phyloP scores from a whole-genome alignment of 2,888 invertebrate genomes.

The Yponomeuta malinellus region DNA sequence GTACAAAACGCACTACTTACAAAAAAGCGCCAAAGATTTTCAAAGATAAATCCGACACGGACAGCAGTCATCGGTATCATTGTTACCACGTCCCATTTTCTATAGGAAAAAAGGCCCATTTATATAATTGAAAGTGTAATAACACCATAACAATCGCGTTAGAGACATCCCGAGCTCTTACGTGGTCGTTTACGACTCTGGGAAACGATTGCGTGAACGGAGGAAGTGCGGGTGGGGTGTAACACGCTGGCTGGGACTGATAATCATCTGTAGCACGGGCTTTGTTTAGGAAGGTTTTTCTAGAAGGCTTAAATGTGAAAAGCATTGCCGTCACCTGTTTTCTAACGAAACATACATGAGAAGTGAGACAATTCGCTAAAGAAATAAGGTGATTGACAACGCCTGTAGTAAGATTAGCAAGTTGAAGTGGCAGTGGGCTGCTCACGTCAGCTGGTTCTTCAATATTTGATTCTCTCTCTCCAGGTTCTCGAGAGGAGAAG shows the following conservation, averaged over 20 bases:
- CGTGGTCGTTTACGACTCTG: neutral
- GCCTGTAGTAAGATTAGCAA: too few relatives aligned
- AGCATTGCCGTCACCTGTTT: too few relatives aligned
- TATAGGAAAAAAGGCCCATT: neutral
- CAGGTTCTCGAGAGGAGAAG: too few relatives aligned
- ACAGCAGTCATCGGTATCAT: neutral
- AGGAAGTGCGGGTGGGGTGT: neutral
- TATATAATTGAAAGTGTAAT: neutral
- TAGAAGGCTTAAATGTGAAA: neutral
- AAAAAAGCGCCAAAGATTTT: neutral
- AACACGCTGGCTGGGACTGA: neutral
- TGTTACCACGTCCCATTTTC: neutral
- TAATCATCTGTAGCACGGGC: neutral
- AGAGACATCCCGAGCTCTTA: slow-evolving; percentile 1
- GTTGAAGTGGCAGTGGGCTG: too few relatives aligned
- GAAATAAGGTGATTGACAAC: too few relatives aligned
- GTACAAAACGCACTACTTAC: neutral
- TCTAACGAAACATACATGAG: too few relatives aligned
- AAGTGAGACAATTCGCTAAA: too few relatives aligned
- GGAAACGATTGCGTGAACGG: neutral
- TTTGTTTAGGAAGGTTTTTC: neutral
- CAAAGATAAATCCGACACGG: neutral
- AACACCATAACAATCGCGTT: neutral
- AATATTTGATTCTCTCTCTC: too few relatives aligned
- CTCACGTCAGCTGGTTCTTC: too few relatives aligned